Evolutionary conservation across 92 coral and sea anemone species (phyloP).

Genomic region (Zoanthus sansibaricus): DNA sequence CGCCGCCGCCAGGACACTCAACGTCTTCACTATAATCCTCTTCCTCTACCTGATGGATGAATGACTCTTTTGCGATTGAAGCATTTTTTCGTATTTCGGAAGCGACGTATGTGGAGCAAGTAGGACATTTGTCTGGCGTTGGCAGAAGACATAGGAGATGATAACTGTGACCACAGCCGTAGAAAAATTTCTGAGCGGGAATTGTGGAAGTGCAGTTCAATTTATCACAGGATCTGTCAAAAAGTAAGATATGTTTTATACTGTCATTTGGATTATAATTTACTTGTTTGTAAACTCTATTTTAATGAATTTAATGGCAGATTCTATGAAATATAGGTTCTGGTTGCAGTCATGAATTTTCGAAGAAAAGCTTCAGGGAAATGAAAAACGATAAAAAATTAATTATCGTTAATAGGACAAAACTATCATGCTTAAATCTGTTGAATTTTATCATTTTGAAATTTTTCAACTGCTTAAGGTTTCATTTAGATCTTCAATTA

Average conservation of each 20-base stretch:
- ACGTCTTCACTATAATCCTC: slow-evolving; percentile 1
- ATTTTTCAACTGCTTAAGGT: too few species aligned
- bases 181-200: slow-evolving; percentile 29
- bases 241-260: too few species aligned
- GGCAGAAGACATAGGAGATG: slow-evolving; percentile 36
- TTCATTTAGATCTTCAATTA: background rate
- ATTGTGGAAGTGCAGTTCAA: background rate
- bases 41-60: background rate
- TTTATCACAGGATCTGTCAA: slow-evolving; percentile 13
- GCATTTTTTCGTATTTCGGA: slow-evolving; percentile 2
- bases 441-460: too few species aligned
- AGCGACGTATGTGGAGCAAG: slow-evolving; percentile 13
- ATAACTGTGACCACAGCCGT: slow-evolving; percentile 54
- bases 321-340: background rate
- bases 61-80: slow-evolving; percentile 16
- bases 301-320: background rate
- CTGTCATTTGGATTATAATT: background rate
- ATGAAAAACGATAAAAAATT: too few species aligned
- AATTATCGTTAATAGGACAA: too few species aligned
- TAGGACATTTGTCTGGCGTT: slow-evolving; percentile 47
- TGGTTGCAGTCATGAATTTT: too few species aligned
- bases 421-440: too few species aligned
- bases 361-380: too few species aligned
- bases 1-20: background rate
- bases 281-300: background rate